These are phyloP conservation scores for Psittacus erithacus DNA, from an alignment of 2,113 vertebrate species.

Conservation along the genomic window DNA sequence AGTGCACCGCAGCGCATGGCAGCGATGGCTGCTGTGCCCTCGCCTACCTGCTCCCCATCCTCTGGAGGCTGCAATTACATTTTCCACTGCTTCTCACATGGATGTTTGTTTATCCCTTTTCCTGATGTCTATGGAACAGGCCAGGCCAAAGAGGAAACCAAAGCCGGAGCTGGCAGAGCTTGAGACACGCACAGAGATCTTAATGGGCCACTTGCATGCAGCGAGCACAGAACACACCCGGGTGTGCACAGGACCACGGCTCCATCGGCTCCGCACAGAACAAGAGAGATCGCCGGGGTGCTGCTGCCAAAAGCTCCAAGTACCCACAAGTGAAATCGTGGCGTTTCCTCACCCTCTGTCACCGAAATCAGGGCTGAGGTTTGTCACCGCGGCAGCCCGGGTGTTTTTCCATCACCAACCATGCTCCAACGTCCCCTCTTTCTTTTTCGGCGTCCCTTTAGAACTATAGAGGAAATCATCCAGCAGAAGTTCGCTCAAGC, in stretches of 20 bases:
- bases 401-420: background rate
- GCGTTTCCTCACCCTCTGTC: background rate
- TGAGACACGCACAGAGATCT: background rate
- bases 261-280: accelerated
- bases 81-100: background rate
- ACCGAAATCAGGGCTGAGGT: background rate
- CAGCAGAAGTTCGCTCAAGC: conserved; percentile 43
- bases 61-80: background rate
- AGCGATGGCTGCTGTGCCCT: conserved; percentile 40
- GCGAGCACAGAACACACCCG: background rate
- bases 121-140: background rate
- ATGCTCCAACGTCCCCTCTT: background rate
- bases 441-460: conserved; percentile 17
- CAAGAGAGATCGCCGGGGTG: background rate
- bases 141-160: background rate
- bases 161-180: conserved; percentile 7
- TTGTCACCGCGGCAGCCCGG: background rate
- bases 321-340: background rate
- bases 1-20: background rate
- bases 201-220: background rate
- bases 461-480: conserved; percentile 66
- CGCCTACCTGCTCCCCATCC: background rate
- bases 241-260: background rate
- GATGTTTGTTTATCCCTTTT: background rate
- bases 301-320: background rate